Evolutionary conservation across 1,140 invertebrate genomes (phyloP).

Genomic region (Cydia amplana): DNA sequence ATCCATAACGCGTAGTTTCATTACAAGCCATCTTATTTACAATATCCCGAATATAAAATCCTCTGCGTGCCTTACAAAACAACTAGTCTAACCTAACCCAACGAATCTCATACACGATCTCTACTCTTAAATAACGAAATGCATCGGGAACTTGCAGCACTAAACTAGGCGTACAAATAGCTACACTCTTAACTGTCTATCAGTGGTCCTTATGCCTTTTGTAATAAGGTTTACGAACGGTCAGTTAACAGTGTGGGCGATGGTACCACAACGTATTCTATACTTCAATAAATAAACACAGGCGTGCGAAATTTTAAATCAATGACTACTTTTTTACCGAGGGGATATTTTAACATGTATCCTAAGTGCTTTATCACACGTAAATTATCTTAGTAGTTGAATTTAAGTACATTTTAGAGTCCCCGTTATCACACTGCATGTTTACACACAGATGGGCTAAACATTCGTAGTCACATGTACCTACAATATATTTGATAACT

Average conservation of each 20-base stretch:
- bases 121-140: conserved; percentile 48
- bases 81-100: conserved; percentile 30
- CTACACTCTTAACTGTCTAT: no score
- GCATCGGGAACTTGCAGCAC: conserved; percentile 41
- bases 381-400: conserved; percentile 46
- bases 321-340: conserved; percentile 34
- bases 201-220: no score
- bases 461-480: conserved; percentile 11
- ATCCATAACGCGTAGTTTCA: conserved; percentile 37
- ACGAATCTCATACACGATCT: conserved; percentile 43
- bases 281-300: conserved; percentile 29
- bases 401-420: conserved; percentile 27
- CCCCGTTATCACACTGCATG: conserved; percentile 10
- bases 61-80: conserved; percentile 34
- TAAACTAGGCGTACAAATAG: conserved; percentile 3
- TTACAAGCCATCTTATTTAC: conserved; percentile 47
- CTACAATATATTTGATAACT: conserved; percentile 9
- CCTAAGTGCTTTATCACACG: conserved; percentile 59
- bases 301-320: conserved; percentile 28
- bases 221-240: no score
- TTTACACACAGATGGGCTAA: not conserved
- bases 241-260: no score
- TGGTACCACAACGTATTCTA: conserved; percentile 24
- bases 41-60: conserved; percentile 51
- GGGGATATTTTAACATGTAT: conserved; percentile 31